Base-by-base conservation (phyloP, 2,113 vertebrate genomes). In the Choloepus hoffmanni region DNA sequence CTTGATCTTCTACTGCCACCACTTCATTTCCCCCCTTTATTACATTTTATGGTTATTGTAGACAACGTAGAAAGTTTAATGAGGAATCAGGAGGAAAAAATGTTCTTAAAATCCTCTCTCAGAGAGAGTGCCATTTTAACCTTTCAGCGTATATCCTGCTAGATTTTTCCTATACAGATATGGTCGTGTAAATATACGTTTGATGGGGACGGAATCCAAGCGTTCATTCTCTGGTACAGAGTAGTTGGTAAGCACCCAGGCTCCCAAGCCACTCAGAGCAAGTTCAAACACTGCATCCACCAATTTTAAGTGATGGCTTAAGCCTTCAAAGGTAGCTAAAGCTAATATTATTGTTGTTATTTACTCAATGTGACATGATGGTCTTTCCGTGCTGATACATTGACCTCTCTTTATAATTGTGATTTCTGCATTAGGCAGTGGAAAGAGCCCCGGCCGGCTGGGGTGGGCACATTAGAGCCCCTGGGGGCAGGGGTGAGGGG, bases 51-150 rank as follows among this genome's bases (percentile, higher is more conserved):
- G 16, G 72, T 60, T 5, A 7, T 53, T 70, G 72, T 33, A 58
- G 45, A 67, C 73, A 88, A 77, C 7, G 36, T 63, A 63, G 70
- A 76, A 70, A 83, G 26, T 72, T 96, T 62, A 93, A 70, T 67
- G 53, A 93, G 36, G 18, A 93, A 60, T 91, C 62, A 65, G 74
- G 14, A 45, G 74, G 14, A 45, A 89, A 48, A 36, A 13, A 6
- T 36, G 67, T 58, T 92, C 58, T 90, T 70, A 45, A 92, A 60
- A 43, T 60, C 76, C 60, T 95, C 53, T 19, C 33, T 84, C 50
- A 62, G 60, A 73, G 73, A n/a, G 90, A n/a, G 43, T 78, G 11
- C 5, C 33, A 7, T 36, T 55, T 84, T 3, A 81, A 45, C 68
- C 23, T 77, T 88, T 23, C 36, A 15, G 21, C 21, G 13, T 14